A percentile compares a stretch with the other conserved stretches of the same genome.
phyloP scores from a whole-genome alignment of 2,113 vertebrate species.

The Hemiprocne comata region DNA sequence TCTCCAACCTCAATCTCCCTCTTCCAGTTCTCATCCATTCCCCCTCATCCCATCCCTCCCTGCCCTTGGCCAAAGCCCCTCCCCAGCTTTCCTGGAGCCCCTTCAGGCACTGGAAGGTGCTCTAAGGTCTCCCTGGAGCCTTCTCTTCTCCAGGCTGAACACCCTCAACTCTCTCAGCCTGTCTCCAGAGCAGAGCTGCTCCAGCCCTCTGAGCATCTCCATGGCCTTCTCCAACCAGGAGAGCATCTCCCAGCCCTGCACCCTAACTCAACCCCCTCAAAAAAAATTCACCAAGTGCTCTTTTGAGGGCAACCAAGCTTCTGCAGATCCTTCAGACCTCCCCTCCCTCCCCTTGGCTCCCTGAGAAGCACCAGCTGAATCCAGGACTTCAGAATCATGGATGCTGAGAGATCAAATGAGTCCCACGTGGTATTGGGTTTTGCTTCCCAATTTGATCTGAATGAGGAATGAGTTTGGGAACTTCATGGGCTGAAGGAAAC shows the following conservation, averaged over 20 bases:
- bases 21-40: no score
- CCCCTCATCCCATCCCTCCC: no score
- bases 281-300: background rate
- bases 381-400: rapidly evolving
- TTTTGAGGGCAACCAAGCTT: background rate
- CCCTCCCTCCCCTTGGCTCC: background rate
- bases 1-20: no score
- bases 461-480: constrained; percentile 4
- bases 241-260: background rate
- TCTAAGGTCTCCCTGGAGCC: no score
- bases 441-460: background rate
- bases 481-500: constrained; percentile 18
- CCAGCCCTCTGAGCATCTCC: no score
- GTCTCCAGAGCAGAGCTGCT: no score
- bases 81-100: no score
- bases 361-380: background rate
- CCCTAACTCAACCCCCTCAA: background rate
- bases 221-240: background rate
- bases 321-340: background rate
- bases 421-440: background rate
- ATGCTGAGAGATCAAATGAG: background rate
- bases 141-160: no score
- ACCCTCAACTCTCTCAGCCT: no score
- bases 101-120: no score
- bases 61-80: no score